Evolutionary conservation across 2,113 vertebrate genomes (phyloP).

Genomic region (Sciurus niger): DNA sequence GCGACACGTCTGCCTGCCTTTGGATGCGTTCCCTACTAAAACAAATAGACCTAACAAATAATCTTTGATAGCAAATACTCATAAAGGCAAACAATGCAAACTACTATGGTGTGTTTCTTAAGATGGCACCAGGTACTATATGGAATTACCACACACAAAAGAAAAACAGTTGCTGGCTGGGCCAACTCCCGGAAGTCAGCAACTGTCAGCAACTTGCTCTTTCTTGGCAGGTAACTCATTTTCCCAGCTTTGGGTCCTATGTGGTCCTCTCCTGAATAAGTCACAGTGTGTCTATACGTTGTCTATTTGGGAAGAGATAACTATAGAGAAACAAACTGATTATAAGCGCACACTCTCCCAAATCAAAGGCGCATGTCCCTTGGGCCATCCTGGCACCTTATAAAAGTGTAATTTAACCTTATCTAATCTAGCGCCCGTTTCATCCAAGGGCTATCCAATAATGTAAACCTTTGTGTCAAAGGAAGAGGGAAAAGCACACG

Average conservation of each 20-base stretch:
- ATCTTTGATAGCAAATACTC: conserved; percentile 76
- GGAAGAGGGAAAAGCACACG: background rate
- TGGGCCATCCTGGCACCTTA: conserved; percentile 16
- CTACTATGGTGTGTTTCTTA: conserved; percentile 51
- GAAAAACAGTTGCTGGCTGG: background rate
- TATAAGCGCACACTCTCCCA: background rate
- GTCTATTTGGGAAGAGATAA: background rate
- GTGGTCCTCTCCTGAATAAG: background rate
- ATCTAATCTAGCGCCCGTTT: conserved; percentile 74
- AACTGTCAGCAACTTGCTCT: background rate
- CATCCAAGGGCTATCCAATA: background rate
- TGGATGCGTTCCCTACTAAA: conserved; percentile 76
- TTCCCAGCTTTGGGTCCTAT: background rate
- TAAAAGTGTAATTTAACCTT: conserved; percentile 59
- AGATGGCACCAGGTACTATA: background rate
- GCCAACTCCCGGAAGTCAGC: conserved; percentile 35
- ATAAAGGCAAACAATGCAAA: conserved; percentile 74
- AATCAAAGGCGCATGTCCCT: background rate
- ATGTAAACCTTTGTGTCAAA: conserved; percentile 52
- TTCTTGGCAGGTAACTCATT: background rate
- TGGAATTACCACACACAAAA: conserved; percentile 46
- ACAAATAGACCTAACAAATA: conserved; percentile 79
- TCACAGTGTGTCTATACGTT: background rate
- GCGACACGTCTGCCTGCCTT: conserved; percentile 66
- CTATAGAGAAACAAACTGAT: conserved; percentile 20